Evolutionary conservation across 2,113 vertebrate species (phyloP).

Genomic region (Carassius gibelio): DNA sequence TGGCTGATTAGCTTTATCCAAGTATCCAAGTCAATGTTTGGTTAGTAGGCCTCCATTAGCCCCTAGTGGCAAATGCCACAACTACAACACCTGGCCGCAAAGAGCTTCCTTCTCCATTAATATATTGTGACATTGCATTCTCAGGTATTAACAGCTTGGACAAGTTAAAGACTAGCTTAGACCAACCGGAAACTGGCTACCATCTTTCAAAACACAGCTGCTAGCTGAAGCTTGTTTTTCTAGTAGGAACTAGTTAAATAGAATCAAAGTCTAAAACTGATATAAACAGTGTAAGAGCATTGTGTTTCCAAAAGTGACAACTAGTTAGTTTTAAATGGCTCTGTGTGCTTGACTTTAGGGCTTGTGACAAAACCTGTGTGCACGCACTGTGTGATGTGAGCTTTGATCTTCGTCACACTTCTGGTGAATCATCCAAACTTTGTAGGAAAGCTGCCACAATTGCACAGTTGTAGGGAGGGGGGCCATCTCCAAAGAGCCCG

Average conservation of each 20-base stretch:
- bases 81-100: no score
- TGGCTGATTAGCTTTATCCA: no score
- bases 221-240: not conserved
- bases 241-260: not conserved
- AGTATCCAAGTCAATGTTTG: no score
- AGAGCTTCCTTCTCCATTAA: not conserved
- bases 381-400: constrained; percentile 55
- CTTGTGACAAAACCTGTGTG: constrained; percentile 7
- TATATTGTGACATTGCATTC: not conserved
- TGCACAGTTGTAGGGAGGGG: constrained; percentile 61
- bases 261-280: not conserved
- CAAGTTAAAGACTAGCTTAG: not conserved
- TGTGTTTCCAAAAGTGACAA: not conserved
- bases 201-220: not conserved
- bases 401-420: constrained; percentile 65
- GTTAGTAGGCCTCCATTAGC: no score
- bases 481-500: constrained; percentile 63
- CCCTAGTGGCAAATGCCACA: no score
- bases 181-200: not conserved
- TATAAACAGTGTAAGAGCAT: not conserved
- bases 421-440: constrained; percentile 59
- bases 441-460: constrained; percentile 53
- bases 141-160: not conserved
- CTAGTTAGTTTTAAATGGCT: not conserved
- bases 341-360: constrained; percentile 19